Percentiles rank a stretch among this genome's conserved stretches.
Conservation (phyloP, 1,140 invertebrate species). For the Polypedilum vanderplanki region DNA sequence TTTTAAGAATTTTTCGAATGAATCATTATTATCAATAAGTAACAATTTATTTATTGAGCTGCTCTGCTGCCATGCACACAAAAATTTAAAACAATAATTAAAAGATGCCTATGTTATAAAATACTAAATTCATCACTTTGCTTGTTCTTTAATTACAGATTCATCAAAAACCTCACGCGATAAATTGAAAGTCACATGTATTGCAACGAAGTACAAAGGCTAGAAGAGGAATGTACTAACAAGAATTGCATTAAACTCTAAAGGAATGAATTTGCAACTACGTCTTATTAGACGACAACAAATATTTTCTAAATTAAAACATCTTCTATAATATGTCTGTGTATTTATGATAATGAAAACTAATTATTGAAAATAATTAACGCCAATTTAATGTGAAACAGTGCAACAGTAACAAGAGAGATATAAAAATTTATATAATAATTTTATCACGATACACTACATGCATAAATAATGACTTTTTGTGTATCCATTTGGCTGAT, state of each 20-base stretch:
- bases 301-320: background rate
- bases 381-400: background rate
- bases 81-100: too few species aligned
- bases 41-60: too few species aligned
- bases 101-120: too few species aligned
- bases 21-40: too few species aligned
- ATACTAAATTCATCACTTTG: too few species aligned
- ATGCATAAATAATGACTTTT: background rate
- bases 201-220: too few species aligned
- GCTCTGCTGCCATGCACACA: too few species aligned
- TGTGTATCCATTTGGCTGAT: background rate
- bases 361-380: conserved; percentile 4
- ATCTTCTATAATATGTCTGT: background rate
- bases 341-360: conserved; percentile 2
- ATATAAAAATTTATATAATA: background rate
- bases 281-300: background rate
- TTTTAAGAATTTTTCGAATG: too few species aligned
- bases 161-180: too few species aligned
- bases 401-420: background rate
- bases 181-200: too few species aligned
- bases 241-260: background rate
- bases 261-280: background rate
- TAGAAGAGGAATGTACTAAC: background rate
- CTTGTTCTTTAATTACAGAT: too few species aligned
- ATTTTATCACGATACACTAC: background rate